phyloP scores from a whole-genome alignment of 1,140 invertebrate species.

The Bombus polaris region DNA sequence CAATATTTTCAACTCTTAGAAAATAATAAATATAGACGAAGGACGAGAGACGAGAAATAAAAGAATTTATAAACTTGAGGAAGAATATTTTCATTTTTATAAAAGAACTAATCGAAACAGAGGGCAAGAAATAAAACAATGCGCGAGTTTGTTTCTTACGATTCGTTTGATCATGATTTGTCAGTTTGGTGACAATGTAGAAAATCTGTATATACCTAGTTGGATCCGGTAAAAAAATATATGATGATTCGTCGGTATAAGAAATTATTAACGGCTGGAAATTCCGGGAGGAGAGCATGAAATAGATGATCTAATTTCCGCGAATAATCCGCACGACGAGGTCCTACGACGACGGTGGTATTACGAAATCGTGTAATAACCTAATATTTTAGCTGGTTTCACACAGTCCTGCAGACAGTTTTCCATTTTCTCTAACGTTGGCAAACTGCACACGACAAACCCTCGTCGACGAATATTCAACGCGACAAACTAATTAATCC shows the following conservation, averaged over 20 bases:
- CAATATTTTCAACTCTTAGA: too few species aligned
- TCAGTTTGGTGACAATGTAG: neutral
- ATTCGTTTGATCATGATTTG: neutral
- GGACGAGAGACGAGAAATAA: too few species aligned
- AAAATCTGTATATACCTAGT: neutral
- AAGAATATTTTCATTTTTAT: neutral
- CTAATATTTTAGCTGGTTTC: conserved; percentile 32
- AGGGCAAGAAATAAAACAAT: neutral
- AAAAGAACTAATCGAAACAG: too few species aligned
- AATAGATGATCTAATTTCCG: conserved; percentile 36
- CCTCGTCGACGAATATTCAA: neutral
- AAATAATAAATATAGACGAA: too few species aligned
- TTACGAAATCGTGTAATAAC: conserved; percentile 38
- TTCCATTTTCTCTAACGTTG: conserved; percentile 26
- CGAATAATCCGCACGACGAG: neutral
- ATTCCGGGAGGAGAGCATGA: neutral
- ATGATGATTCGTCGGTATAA: neutral
- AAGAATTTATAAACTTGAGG: too few species aligned
- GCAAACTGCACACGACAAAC: neutral
- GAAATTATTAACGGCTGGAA: neutral
- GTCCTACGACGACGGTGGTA: neutral
- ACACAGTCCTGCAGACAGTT: conserved; percentile 8
- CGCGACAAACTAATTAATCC: conserved; percentile 4
- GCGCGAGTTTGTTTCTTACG: neutral
- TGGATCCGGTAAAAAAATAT: neutral